Evolutionary conservation across 2,888 invertebrate species (phyloP), one percentile per base, ranked within the genome.

Genomic region (Priapulus caudatus): DNA sequence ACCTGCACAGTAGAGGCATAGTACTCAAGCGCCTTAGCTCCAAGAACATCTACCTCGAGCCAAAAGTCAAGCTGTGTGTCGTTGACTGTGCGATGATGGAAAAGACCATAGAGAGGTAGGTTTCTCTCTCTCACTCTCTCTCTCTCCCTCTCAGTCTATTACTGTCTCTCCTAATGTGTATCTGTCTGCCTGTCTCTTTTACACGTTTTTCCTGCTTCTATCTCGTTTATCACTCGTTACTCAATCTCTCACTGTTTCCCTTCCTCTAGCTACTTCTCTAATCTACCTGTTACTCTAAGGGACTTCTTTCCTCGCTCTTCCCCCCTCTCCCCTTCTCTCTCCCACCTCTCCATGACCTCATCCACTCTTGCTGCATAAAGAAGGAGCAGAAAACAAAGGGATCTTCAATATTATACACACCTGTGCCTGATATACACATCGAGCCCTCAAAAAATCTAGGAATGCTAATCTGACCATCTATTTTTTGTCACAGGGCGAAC

Each of bases 1-100:
- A 74, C 58, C 63, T 74, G 2, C 74, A 74, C 60, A 72, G 72
- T 50, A 72, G 70, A 54, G 71, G 68, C n/a, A 71, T 75, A 50
- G 65, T 72, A 18, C 67, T 73, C 48, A 62, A 65, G 19, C 66
- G 67, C 48, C 64, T 74, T 33, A 72, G 67, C 56, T 68, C 73
- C 2, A 65, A 66, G 51, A 74, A 73, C 55, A 66, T 75, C 22
- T 72, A 70, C 55, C 60, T 74, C 45, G 71, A 72, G 53, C 60
- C 65, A 62, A 64, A 70, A 54, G 73, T 73, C 21, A 72, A 73
- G 58, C 62, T 72, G 19, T 69, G 67, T 44, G 61, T 73, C 19
- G 64, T 74, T 60, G 74, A 74, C 60, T 69, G 69, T 58, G 66
- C 68, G 3, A 65, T 67, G 58, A 61, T 65, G 0, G 63, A 66